Percentiles rank a stretch among this genome's conserved stretches.
These are phyloP conservation scores for Etheostoma cragini DNA, from an alignment of 2,113 vertebrate genomes.

Conservation along the genomic window DNA sequence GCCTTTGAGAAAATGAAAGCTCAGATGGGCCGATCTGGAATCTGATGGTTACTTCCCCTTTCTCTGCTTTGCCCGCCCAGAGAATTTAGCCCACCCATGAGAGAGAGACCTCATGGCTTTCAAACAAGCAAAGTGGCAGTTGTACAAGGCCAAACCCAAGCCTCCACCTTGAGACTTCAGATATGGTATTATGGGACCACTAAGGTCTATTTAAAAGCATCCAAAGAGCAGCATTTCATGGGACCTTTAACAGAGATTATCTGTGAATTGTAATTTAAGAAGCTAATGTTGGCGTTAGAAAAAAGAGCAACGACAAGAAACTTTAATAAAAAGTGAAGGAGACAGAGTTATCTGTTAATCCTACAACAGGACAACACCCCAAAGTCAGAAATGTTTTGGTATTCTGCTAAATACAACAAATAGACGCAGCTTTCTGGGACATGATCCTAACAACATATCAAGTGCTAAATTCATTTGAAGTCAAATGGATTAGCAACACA, in stretches of 20 bases:
- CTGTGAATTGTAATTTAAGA: not conserved
- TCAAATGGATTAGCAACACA: conserved; percentile 15
- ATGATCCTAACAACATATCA: conserved; percentile 10
- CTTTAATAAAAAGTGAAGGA: not conserved
- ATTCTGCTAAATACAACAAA: not conserved
- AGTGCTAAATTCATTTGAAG: not conserved
- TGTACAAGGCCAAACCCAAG: too few species aligned
- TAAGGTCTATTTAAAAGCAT: too few species aligned
- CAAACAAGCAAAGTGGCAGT: too few species aligned
- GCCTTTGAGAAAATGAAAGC: too few species aligned
- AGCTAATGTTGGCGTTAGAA: not conserved
- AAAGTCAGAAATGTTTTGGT: not conserved
- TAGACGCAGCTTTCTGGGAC: conserved; percentile 6
- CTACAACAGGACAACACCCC: not conserved
- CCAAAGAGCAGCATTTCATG: too few species aligned
- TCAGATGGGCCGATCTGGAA: too few species aligned
- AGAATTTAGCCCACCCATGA: too few species aligned
- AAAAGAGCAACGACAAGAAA: not conserved
- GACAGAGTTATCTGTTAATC: not conserved
- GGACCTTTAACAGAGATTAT: not conserved
- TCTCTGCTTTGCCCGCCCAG: too few species aligned
- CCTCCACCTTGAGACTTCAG: too few species aligned
- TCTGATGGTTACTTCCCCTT: too few species aligned
- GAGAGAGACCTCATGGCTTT: too few species aligned
- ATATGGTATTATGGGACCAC: too few species aligned